Evolutionary conservation across 2,113 vertebrate genomes (phyloP).

Genomic region (Dipodomys merriami): DNA sequence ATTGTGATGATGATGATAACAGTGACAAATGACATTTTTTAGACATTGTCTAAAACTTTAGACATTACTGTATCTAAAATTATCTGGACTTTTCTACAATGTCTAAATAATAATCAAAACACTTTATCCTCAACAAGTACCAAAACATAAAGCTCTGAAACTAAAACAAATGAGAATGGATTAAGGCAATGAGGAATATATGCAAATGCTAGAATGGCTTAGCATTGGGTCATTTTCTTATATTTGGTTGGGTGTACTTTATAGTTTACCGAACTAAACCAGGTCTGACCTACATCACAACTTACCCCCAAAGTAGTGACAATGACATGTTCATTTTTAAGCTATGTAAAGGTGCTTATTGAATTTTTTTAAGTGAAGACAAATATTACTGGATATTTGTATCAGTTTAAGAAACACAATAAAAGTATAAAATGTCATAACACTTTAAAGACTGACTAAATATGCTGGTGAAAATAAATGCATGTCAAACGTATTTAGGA

Average conservation of each 20-base stretch:
- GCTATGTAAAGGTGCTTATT: background rate
- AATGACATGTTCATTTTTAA: constrained; percentile 28
- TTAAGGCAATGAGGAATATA: background rate
- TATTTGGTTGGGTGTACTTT: background rate
- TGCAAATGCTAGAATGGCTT: background rate
- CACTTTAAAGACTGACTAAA: background rate
- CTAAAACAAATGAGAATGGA: constrained; percentile 49
- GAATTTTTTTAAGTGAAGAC: background rate
- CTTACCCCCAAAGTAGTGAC: background rate
- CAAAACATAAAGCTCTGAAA: constrained; percentile 14
- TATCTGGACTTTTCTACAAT: background rate
- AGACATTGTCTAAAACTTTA: too few relatives aligned
- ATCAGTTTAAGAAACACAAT: constrained; percentile 11
- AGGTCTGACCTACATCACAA: background rate
- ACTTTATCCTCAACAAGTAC: background rate
- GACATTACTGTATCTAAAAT: too few relatives aligned
- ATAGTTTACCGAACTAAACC: constrained; percentile 8
- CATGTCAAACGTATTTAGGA: background rate
- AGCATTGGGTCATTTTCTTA: background rate
- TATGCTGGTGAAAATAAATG: constrained; percentile 1
- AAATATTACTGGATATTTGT: background rate
- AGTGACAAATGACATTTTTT: too few relatives aligned
- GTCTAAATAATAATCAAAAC: constrained; percentile 45
- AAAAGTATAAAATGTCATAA: constrained; percentile 31
- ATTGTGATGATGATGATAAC: background rate